phyloP scores from a whole-genome alignment of 1,140 invertebrate species.

The Gonioctena quinquepunctata region DNA sequence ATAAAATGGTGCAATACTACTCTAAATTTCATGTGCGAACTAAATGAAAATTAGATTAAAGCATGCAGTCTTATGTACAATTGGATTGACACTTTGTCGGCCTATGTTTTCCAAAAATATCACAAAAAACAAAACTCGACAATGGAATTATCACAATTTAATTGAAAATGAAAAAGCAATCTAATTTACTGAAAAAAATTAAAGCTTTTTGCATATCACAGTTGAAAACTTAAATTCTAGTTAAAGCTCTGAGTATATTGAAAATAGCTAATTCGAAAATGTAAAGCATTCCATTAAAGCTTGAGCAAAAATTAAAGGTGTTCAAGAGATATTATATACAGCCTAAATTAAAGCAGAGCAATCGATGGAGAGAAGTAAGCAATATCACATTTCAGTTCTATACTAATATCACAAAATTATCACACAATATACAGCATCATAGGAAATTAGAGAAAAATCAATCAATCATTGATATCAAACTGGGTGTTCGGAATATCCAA shows the following conservation, averaged over 20 bases:
- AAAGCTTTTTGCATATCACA: conserved; percentile 35
- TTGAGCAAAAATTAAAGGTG: conserved; percentile 51
- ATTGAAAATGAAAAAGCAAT: conserved; percentile 3
- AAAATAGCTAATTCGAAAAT: neutral
- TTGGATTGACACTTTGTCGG: conserved; percentile 49
- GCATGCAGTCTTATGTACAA: conserved; percentile 46
- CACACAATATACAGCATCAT: too few relatives aligned
- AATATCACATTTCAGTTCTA: neutral
- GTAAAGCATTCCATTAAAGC: conserved; percentile 44
- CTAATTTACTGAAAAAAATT: conserved; percentile 27
- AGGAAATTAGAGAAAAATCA: too few relatives aligned
- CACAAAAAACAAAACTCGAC: neutral
- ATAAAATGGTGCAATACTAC: conserved; percentile 26
- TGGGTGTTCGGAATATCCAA: too few relatives aligned
- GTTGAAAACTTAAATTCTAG: conserved; percentile 17
- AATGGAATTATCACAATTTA: too few relatives aligned
- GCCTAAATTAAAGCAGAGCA: neutral
- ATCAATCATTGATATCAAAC: too few relatives aligned
- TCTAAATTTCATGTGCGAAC: conserved; percentile 25
- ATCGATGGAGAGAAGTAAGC: neutral
- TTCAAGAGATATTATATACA: conserved; percentile 6
- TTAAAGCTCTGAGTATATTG: conserved; percentile 30
- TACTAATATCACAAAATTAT: conserved; percentile 14
- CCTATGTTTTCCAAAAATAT: conserved; percentile 37
- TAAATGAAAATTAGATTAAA: conserved; percentile 23